These are phyloP conservation scores for Pyrgilauda ruficollis DNA, from an alignment of 2,113 vertebrate genomes.

Conservation along the genomic window DNA sequence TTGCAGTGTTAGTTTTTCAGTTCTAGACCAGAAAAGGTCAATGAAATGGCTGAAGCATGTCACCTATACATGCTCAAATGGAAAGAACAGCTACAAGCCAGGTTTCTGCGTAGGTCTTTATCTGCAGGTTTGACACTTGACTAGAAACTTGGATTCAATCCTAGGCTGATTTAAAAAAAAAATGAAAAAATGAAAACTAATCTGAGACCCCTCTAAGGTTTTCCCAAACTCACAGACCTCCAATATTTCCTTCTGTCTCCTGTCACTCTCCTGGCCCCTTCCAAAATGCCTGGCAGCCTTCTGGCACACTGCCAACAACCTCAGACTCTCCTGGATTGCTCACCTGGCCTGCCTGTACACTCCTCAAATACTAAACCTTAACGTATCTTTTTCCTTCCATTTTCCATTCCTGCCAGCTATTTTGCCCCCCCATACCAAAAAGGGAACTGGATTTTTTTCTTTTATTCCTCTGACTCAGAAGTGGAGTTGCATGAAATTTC, in stretches of 20 bases:
- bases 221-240: neutral
- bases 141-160: neutral
- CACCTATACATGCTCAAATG: neutral
- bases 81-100: neutral
- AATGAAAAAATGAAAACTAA: neutral
- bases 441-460: neutral
- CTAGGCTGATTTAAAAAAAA: neutral
- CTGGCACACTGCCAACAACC: neutral
- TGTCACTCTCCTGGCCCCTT: neutral
- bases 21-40: neutral
- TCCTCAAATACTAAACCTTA: neutral
- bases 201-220: neutral
- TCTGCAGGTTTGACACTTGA: neutral
- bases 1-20: neutral
- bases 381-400: neutral
- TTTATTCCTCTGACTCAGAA: neutral
- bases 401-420: neutral
- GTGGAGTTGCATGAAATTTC: neutral
- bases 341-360: neutral
- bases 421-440: neutral
- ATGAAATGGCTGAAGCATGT: neutral
- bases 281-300: neutral
- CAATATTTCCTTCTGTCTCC: neutral
- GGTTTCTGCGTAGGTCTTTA: neutral
- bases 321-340: neutral